Percentiles rank a stretch among this genome's conserved stretches.
Conservation (phyloP, 2,113 vertebrate genomes). For the Urocynchramus pylzowi region DNA sequence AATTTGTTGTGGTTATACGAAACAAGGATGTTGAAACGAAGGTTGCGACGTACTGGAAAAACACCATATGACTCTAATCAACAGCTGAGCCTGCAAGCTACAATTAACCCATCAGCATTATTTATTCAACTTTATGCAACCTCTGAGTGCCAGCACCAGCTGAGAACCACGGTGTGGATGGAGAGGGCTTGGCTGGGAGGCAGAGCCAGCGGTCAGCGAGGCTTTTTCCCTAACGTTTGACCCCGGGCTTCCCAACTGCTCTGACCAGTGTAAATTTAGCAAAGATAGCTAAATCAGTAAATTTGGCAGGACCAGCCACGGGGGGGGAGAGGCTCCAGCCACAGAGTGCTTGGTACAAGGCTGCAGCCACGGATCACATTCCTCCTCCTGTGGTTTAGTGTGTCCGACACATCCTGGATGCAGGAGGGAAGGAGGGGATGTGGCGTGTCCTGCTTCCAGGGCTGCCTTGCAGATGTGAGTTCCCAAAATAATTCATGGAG, state of each 20-base stretch:
- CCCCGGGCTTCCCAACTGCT: not conserved
- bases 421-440: not conserved
- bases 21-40: conserved; percentile 37
- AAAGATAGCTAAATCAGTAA: not conserved
- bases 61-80: conserved; percentile 53
- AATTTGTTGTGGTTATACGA: not conserved
- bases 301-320: not conserved
- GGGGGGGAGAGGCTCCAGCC: not conserved
- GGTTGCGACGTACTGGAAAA: conserved; percentile 22
- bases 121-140: conserved; percentile 12
- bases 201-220: not conserved
- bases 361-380: not conserved
- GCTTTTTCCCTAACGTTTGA: fast-evolving
- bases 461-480: not conserved
- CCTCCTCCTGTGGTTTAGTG: not conserved
- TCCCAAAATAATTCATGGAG: not conserved
- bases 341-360: not conserved
- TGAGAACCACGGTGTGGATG: not conserved
- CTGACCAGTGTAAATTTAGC: not conserved
- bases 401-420: fast-evolving
- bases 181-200: not conserved
- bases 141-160: not conserved
- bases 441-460: not conserved
- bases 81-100: conserved; percentile 47
- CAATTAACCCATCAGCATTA: conserved; percentile 51